Base-by-base conservation (phyloP, 1,140 invertebrate genomes). In the Phortica variegata region DNA sequence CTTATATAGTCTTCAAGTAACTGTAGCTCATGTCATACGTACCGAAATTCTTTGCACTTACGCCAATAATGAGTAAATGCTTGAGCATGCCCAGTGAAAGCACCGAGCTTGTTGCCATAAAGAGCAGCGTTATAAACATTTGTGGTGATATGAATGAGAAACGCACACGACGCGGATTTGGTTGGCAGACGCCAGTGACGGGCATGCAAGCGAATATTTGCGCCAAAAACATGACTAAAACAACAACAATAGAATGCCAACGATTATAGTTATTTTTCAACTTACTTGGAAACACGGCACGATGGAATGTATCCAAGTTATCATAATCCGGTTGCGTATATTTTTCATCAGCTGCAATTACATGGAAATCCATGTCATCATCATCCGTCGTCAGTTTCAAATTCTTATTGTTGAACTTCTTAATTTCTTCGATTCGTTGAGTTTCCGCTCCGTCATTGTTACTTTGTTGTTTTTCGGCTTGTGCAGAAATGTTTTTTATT, bases 1-100 rank as follows among this genome's bases (percentile, higher is more conserved):
- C 20, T 0, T 8, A 32, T 33, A 7, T 5, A 15, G 31, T 26
- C 17, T 39, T 38, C 9, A 41, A 34, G 10, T 13, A 10, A 12
- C 9, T 12, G 13, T 9, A 32, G 23, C 15, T 12, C 29, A 36
- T 18, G 5, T 26, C 8, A 15, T 34, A 43, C 61, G 48, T 12
- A 74, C 71, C 68, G 23, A 70, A 59, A 47, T 74, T 74, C 41
- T 74, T 75, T 2, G 72, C 58, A 26, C 60, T 61, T 3, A 75
- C 49, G 9, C 68, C 68, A 51, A 72, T 55, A 17, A 42, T 42
- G 1, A 60, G 4, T 23, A 74, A 49, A 19, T 56, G 54, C 29
- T 43, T 61, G 0, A 75, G 6, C 48, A 54, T 66, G 9, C 52
- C 23, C 8, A 60, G 4, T 6, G 49, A 44, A 10, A 75, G 16